Percentiles rank a stretch among this genome's conserved stretches.
These are phyloP conservation scores for Philhelius pedissequus DNA, from an alignment of 2,888 invertebrate species.

Conservation along the genomic window DNA sequence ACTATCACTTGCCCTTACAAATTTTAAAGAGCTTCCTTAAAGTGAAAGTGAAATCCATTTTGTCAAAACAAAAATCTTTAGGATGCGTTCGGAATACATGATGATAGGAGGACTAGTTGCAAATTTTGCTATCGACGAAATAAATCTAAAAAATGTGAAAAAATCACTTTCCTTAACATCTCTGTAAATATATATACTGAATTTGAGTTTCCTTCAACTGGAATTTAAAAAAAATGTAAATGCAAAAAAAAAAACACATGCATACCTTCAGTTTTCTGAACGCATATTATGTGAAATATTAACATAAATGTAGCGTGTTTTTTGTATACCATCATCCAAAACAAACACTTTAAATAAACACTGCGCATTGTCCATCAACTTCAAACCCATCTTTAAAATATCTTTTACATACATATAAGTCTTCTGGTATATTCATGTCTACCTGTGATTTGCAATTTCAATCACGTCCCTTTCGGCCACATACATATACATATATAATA, in stretches of 20 bases:
- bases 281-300: neutral
- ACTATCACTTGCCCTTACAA: neutral
- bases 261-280: neutral
- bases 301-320: neutral
- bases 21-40: neutral
- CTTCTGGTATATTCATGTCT: neutral
- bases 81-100: neutral
- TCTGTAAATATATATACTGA: neutral
- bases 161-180: neutral
- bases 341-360: conserved; percentile 33
- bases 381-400: conserved; percentile 22
- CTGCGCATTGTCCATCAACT: conserved; percentile 16
- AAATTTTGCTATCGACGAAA: neutral
- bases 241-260: neutral
- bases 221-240: neutral
- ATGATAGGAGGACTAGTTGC: neutral
- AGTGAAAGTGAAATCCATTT: neutral
- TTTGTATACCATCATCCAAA: neutral
- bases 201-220: neutral
- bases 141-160: neutral
- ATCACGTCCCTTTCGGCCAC: conserved; percentile 46
- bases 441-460: conserved; percentile 28
- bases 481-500: neutral
- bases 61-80: neutral
- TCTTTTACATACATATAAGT: neutral